phyloP scores from a whole-genome alignment of 2,113 vertebrate genomes.

The Gila orcuttii region DNA sequence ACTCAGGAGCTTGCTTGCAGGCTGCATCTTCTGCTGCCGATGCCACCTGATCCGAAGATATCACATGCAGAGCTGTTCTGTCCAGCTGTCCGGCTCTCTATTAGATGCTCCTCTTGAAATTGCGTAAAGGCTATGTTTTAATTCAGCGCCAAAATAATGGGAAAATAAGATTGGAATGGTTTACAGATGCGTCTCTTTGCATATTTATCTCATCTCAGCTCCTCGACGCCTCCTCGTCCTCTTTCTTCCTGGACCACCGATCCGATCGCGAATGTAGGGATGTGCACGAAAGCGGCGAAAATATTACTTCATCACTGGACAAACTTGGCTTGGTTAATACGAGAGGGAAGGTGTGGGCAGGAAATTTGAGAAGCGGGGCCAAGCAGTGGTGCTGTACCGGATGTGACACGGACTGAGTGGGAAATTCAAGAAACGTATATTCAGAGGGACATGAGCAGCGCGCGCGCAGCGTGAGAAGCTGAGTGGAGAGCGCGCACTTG shows the following conservation, averaged over 20 bases:
- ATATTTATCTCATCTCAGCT: conserved; percentile 78
- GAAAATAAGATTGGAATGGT: conserved; percentile 68
- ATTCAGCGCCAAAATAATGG: conserved; percentile 76
- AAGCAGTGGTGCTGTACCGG: conserved; percentile 71
- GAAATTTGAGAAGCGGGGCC: conserved; percentile 68
- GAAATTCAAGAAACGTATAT: conserved; percentile 73
- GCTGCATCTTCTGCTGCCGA: conserved; percentile 78
- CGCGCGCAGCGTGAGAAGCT: background rate
- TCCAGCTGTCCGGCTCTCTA: conserved; percentile 45
- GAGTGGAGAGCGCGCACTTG: background rate
- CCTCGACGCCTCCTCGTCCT: conserved; percentile 59
- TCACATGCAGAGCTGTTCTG: conserved; percentile 67
- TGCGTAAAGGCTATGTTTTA: conserved; percentile 44
- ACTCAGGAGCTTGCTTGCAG: conserved; percentile 84
- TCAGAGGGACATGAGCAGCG: background rate
- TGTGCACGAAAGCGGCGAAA: conserved; percentile 64
- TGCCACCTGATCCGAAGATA: conserved; percentile 68
- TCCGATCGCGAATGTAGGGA: conserved; percentile 38
- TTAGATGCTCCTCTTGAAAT: conserved; percentile 54
- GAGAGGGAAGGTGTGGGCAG: conserved; percentile 57
- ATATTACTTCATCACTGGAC: conserved; percentile 71
- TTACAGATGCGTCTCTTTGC: conserved; percentile 77
- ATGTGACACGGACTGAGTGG: conserved; percentile 84
- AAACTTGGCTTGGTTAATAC: conserved; percentile 76
- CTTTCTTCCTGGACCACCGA: conserved; percentile 51